phyloP scores from a whole-genome alignment of 2,797 vertebrate genomes.

The Cryptoprocta ferox region DNA sequence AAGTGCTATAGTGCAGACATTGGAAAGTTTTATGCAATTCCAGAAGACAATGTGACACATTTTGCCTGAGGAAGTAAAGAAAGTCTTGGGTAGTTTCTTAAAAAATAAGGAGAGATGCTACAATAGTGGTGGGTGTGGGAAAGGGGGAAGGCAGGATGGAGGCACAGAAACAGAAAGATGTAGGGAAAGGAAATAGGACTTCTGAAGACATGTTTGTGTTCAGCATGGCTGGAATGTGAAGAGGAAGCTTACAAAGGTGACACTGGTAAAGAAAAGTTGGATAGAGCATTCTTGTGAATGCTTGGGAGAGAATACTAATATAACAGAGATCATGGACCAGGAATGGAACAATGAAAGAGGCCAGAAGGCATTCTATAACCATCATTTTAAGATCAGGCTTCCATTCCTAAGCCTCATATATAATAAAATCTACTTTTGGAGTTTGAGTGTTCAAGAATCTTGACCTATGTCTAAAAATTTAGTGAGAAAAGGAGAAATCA shows the following conservation, averaged over 20 bases:
- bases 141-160: background rate
- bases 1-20: background rate
- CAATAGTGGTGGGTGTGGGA: background rate
- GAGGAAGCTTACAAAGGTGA: background rate
- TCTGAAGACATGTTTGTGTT: background rate
- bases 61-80: background rate
- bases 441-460: background rate
- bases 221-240: background rate
- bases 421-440: background rate
- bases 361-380: background rate
- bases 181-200: background rate
- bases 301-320: background rate
- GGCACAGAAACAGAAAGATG: background rate
- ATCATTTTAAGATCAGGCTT: background rate
- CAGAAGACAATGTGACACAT: background rate
- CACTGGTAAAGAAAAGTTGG: background rate
- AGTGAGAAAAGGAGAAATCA: background rate
- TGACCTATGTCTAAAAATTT: constrained; percentile 14
- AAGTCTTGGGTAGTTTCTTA: background rate
- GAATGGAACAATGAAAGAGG: background rate
- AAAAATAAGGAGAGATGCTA: background rate
- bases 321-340: background rate
- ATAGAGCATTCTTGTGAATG: background rate
- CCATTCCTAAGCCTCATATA: background rate
- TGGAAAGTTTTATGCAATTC: background rate